Conservation (phyloP, 2,797 vertebrate genomes). For the Huso huso region DNA sequence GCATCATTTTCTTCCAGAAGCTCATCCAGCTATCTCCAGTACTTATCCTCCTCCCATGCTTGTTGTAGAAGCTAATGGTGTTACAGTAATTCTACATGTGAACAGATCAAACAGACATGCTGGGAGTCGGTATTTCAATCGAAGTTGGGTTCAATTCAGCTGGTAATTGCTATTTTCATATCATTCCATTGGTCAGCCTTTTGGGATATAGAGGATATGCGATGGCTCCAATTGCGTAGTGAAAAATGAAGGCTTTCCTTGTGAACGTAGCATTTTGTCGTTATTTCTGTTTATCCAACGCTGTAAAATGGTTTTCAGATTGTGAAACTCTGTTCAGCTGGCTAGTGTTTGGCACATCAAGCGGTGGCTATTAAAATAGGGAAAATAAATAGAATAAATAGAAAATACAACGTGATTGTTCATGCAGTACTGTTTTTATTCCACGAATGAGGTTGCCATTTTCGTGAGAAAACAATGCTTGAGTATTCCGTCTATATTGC, state of each 20-base stretch:
- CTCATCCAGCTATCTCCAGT: conserved; percentile 28
- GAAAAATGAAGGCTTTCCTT: conserved; percentile 17
- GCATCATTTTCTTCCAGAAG: conserved; percentile 35
- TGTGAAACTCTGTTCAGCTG: no score
- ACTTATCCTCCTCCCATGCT: conserved; percentile 21
- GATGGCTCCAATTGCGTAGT: neutral
- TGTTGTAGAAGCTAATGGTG: neutral
- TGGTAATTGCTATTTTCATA: neutral
- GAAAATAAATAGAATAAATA: no score
- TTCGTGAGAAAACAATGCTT: no score
- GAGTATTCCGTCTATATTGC: neutral
- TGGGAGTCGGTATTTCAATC: conserved; percentile 18
- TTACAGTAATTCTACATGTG: conserved; percentile 1
- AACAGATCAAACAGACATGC: conserved; percentile 11
- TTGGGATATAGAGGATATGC: neutral
- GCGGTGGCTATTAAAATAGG: no score
- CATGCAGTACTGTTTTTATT: no score
- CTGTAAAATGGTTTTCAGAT: conserved; percentile 24
- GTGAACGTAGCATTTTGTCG: conserved; percentile 13
- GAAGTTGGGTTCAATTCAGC: neutral
- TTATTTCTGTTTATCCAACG: neutral
- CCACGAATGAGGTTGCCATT: no score
- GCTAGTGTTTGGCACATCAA: no score
- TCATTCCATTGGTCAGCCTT: neutral
- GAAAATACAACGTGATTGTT: no score